A percentile compares a stretch with the other conserved stretches of the same genome.
phyloP scores from a whole-genome alignment of 2,888 invertebrate genomes.

The Tenthredo distinguenda region DNA sequence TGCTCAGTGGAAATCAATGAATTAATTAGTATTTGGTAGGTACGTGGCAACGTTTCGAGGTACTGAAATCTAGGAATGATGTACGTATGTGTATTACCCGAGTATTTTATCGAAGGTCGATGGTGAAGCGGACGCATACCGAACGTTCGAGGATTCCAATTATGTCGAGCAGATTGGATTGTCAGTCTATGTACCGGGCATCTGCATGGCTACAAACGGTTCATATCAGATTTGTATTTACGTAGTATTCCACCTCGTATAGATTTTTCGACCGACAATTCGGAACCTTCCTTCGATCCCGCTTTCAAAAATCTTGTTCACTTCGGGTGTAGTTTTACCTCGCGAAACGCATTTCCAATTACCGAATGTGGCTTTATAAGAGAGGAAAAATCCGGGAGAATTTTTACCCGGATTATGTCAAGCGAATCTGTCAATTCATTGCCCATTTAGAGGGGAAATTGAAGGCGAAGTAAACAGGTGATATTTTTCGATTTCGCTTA shows the following conservation, averaged over 20 bases:
- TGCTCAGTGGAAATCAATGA: not conserved
- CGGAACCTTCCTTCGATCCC: not conserved
- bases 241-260: not conserved
- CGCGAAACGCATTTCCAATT: not conserved
- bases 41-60: conserved; percentile 5
- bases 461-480: not conserved
- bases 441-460: not conserved
- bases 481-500: not conserved
- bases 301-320: not conserved
- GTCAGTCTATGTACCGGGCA: conserved; percentile 35
- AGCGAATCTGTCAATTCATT: not conserved
- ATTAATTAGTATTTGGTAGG: not conserved
- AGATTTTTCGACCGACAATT: not conserved
- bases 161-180: conserved; percentile 43
- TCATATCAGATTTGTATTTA: conserved; percentile 38
- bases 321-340: not conserved
- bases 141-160: conserved; percentile 50
- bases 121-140: conserved; percentile 23
- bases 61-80: not conserved
- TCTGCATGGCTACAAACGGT: conserved; percentile 28
- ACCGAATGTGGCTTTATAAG: not conserved
- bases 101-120: conserved; percentile 12
- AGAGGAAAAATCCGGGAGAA: not conserved
- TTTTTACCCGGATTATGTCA: conserved; percentile 4
- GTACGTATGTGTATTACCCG: not conserved